Base-by-base conservation (phyloP, 2,888 invertebrate genomes). In the Drosophila sordidapex region DNA sequence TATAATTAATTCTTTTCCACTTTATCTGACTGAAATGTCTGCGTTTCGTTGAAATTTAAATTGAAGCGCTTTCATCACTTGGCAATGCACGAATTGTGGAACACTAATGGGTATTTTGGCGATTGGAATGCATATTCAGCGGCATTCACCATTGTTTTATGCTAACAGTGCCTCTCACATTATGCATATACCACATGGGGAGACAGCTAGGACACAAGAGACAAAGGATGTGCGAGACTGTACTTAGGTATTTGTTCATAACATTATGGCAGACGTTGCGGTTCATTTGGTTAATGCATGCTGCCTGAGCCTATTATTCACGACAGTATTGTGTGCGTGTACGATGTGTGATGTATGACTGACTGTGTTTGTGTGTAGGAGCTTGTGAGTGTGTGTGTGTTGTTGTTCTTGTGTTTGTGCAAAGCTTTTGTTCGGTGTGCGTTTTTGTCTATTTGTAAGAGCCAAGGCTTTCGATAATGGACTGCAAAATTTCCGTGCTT, bases 231-330 rank as follows among this genome's bases (percentile, higher is more conserved):
- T 6, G 27, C 31, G 40, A 29, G 59, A 35, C 43, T 68, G 70
- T 74, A 58, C 77, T 74, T 64, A 76, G 71, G 79, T 79, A 79
- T 80, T 79, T 79, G 79, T 76, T 79, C 79, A 78, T 71, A 78
- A 76, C 68, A 80, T 72, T 77, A 76, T 78, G 76, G 70, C 70
- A 65, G 76, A 74, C 82, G 88, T 78, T 85, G 89, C 76, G 85
- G 85, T 85, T 85, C 85, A 85, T 85, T 85, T 89, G 84, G 85
- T 89, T 89, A 85, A 85, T 89, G 85, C 87, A 80, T 70, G 78
- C 64, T 40, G 64, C 76, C 69, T 59, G 66, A 75, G 84, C 82
- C 87, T 79, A 84, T 89, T 89, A 87, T 87, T 80, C 78, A 71
- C 40, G 58, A 40, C 61, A 61, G 65, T 81, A 77, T 77, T 77